These are phyloP conservation scores for Saguinus imperator DNA, from an alignment of 2,113 vertebrate species.

Conservation along the genomic window DNA sequence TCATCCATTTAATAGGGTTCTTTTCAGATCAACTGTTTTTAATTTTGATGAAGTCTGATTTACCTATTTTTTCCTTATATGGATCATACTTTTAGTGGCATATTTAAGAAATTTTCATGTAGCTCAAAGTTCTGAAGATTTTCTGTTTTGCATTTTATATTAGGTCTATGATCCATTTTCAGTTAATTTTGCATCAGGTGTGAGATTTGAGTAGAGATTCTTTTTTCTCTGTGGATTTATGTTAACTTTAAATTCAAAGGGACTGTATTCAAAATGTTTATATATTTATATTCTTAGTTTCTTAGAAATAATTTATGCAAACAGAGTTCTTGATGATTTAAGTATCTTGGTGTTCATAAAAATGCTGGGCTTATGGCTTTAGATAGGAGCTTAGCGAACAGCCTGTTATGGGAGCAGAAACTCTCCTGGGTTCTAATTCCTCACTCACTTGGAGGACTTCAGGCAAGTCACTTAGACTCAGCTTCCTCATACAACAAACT, in stretches of 20 bases:
- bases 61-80: background rate
- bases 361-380: background rate
- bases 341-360: background rate
- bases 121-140: background rate
- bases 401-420: background rate
- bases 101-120: background rate
- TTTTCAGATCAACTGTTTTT: background rate
- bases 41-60: slow-evolving; percentile 3
- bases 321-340: background rate
- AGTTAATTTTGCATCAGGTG: background rate
- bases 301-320: background rate
- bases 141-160: background rate
- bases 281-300: background rate
- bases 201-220: background rate
- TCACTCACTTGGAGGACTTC: background rate
- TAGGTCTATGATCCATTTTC: background rate
- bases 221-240: background rate
- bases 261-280: background rate
- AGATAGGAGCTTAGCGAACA: background rate
- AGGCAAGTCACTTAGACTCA: background rate
- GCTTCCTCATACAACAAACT: background rate
- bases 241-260: background rate
- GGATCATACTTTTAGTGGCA: background rate
- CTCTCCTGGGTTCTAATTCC: background rate
- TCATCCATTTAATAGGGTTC: background rate